These are phyloP conservation scores for Drosophila mauritiana DNA, from an alignment of 1,140 invertebrate species.

Conservation along the genomic window DNA sequence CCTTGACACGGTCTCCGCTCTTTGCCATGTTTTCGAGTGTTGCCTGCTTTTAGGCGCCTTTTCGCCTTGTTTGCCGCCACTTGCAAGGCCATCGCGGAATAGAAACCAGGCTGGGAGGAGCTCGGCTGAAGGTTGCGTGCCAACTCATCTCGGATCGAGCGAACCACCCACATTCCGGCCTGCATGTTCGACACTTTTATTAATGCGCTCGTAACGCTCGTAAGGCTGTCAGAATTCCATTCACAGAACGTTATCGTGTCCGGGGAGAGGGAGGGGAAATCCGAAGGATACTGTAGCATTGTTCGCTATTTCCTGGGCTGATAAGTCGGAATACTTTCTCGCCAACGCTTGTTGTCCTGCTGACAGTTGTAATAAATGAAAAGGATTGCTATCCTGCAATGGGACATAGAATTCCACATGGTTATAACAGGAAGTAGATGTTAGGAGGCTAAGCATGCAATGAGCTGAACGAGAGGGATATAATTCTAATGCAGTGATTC, in stretches of 20 bases:
- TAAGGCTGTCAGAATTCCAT: conserved; percentile 77
- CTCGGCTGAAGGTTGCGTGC: conserved; percentile 66
- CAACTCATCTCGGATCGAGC: conserved; percentile 31
- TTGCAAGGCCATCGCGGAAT: conserved; percentile 60
- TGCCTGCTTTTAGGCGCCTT: conserved; percentile 63
- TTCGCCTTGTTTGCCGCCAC: conserved; percentile 38
- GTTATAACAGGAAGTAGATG: neutral
- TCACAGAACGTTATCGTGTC: conserved; percentile 61
- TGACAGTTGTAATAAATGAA: conserved; percentile 72
- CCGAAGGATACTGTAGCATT: conserved; percentile 9
- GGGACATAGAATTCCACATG: conserved; percentile 1
- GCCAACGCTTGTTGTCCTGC: conserved; percentile 40
- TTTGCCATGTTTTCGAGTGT: conserved; percentile 38
- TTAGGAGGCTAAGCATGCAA: neutral
- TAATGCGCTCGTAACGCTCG: conserved; percentile 76
- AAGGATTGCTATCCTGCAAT: neutral
- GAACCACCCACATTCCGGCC: conserved; percentile 1
- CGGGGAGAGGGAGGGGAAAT: neutral
- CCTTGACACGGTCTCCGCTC: conserved; percentile 69
- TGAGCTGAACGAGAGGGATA: too few relatives aligned
- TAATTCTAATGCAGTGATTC: too few relatives aligned
- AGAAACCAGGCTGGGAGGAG: conserved; percentile 28
- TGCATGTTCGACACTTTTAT: conserved; percentile 79
- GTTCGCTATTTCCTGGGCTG: conserved; percentile 42
- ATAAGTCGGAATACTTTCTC: conserved; percentile 29